Percentiles rank a stretch among this genome's conserved stretches.
Evolutionary conservation across 2,113 vertebrate genomes (phyloP).

Genomic region (Malurus alboscapulatus): DNA sequence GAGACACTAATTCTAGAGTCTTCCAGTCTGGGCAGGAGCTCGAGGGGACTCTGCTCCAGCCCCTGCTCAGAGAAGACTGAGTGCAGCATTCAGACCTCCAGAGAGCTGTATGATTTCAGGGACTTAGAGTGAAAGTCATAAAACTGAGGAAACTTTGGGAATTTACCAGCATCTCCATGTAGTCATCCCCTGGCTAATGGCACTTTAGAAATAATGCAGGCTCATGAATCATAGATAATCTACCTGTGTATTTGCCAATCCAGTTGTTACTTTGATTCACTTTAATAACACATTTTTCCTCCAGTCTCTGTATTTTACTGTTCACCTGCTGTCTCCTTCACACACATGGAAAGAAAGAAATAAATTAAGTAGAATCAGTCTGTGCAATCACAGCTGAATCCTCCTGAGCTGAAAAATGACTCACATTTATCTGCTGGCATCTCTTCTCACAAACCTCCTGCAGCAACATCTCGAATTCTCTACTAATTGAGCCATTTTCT

Average conservation of each 20-base stretch:
- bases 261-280: constrained; percentile 47
- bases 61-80: not conserved
- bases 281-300: constrained; percentile 46
- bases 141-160: not conserved
- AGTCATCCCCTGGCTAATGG: not conserved
- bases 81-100: not conserved
- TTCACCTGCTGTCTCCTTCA: constrained; percentile 48
- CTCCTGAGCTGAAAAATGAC: constrained; percentile 47
- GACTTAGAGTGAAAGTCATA: not conserved
- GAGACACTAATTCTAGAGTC: not conserved
- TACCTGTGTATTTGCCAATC: constrained; percentile 39
- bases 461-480: constrained; percentile 12
- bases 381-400: constrained; percentile 7
- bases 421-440: constrained; percentile 30
- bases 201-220: constrained; percentile 4
- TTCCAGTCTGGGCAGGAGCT: not conserved
- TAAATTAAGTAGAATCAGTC: constrained; percentile 45
- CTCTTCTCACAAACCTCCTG: constrained; percentile 17
- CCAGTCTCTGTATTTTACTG: constrained; percentile 15
- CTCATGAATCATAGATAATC: constrained; percentile 58
- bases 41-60: not conserved
- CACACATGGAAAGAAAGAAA: constrained; percentile 2
- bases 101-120: not conserved
- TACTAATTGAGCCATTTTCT: constrained; percentile 57
- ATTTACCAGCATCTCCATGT: not conserved